These are phyloP conservation scores for Diplogasteroides magnus DNA, from an alignment of 1,140 invertebrate genomes.

Conservation along the genomic window DNA sequence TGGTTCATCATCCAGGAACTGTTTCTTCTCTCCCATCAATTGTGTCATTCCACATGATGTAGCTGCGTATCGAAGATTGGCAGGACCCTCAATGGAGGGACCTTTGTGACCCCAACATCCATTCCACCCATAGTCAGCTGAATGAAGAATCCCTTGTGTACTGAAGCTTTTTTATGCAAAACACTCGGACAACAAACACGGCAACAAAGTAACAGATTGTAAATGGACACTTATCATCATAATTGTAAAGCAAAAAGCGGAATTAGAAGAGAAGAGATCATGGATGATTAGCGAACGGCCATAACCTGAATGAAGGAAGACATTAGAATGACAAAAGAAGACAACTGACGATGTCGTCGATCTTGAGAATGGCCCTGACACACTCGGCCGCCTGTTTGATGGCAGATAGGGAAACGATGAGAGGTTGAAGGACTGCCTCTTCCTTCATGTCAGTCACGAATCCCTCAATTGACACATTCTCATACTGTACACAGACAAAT, in stretches of 20 bases:
- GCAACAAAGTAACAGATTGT: neutral
- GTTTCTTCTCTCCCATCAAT: constrained; percentile 28
- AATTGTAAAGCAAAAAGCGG: constrained; percentile 9
- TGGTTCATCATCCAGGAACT: constrained; percentile 6
- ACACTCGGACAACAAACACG: too few relatives aligned
- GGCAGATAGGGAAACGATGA: constrained; percentile 86
- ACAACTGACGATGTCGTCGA: constrained; percentile 82
- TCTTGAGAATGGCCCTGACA: constrained; percentile 93
- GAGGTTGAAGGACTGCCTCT: constrained; percentile 93
- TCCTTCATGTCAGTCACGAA: constrained; percentile 90
- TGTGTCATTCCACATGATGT: constrained; percentile 27
- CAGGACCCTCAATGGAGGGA: constrained; percentile 1
- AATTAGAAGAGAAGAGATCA: constrained; percentile 2
- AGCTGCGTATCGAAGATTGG: constrained; percentile 25
- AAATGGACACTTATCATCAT: constrained; percentile 5
- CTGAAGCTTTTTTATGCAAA: too few relatives aligned
- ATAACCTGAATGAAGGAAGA: constrained; percentile 12
- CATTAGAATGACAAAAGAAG: neutral
- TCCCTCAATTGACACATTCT: constrained; percentile 62
- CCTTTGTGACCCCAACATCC: neutral
- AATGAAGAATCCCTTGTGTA: too few relatives aligned
- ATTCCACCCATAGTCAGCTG: too few relatives aligned
- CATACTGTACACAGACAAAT: too few relatives aligned
- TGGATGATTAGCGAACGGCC: constrained; percentile 21
- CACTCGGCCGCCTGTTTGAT: constrained; percentile 92